Conservation (phyloP, 2,113 vertebrate genomes). For the Microcebus ravelobensis region DNA sequence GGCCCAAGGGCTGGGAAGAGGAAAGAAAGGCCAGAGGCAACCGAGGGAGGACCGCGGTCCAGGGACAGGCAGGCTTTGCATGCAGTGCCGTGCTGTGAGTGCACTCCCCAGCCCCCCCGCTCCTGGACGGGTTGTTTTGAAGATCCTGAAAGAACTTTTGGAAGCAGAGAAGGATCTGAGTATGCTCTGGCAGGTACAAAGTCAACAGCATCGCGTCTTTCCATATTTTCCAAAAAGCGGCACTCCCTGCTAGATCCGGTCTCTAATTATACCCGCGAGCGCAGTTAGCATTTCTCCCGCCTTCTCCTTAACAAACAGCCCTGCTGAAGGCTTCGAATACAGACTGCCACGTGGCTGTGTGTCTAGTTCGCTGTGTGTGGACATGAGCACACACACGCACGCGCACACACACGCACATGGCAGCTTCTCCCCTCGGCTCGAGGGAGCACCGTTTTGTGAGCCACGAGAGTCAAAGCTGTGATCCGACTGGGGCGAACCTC, state of each 20-base stretch:
- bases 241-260: not conserved
- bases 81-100: not conserved
- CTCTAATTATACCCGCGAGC: not conserved
- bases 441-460: not conserved
- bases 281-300: not conserved
- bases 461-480: not conserved
- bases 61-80: not conserved
- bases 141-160: not conserved
- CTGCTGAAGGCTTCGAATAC: not conserved
- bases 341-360: not conserved
- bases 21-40: not conserved
- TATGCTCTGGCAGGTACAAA: not conserved
- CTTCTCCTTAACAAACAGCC: not conserved
- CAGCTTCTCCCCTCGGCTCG: not conserved
- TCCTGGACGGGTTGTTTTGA: not conserved
- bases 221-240: not conserved
- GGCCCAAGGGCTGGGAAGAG: too few relatives aligned
- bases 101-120: not conserved
- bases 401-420: accelerated
- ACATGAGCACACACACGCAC: accelerated
- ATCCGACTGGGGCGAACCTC: not conserved
- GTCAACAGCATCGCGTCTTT: not conserved
- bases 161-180: not conserved
- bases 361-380: accelerated
- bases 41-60: not conserved